Evolutionary conservation across 2,888 invertebrate genomes (phyloP), one percentile per base, ranked within the genome.

Genomic region (Agrochola lota): DNA sequence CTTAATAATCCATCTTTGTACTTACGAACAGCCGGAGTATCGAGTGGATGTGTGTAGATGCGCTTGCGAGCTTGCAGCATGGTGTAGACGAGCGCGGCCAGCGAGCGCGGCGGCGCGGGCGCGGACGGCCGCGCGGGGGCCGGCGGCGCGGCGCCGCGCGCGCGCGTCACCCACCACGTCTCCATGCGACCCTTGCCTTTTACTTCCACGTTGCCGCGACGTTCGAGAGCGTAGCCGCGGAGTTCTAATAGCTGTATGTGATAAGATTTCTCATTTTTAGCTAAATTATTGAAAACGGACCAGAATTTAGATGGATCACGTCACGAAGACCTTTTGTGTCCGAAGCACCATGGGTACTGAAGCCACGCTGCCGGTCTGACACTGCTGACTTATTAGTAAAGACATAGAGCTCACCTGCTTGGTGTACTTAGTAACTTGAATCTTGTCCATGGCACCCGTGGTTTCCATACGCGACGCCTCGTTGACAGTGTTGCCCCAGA

Each of bases 401-500:
- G 7, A 57, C 17, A 1, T 23, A 26, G 0, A 20, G 17, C 73
- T 68, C 89, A 98, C 97, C 94, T 98, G 97, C n/a, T 98, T 98
- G 23, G 98, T 98, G 79, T 98, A 98, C 88, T 97, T 97, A 26
- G 99, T 98, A 81, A 99, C 99, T 97, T 99, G 99, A 86, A 99
- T 98, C 81, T 98, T 97, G 89, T 98, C 99, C 96, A 98, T 98
- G 62, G 98, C 97, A 1, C 99, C 99, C 0, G 99, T 99, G 57
- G 98, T 98, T 95, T 99, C 99, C 99, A 99, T 99, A 59, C 99
- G 97, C n/a, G 99, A 98, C 5, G 99, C 99, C 89, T 99, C 99
- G 95, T 99, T 99, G 1, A 99, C 99, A 0, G 99, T 99, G 94
- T 99, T 99, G 0, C 99, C 99, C 99, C 99, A 99, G 88, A 99